phyloP scores from a whole-genome alignment of 2,888 invertebrate species.

The Dinocampus coccinellae region DNA sequence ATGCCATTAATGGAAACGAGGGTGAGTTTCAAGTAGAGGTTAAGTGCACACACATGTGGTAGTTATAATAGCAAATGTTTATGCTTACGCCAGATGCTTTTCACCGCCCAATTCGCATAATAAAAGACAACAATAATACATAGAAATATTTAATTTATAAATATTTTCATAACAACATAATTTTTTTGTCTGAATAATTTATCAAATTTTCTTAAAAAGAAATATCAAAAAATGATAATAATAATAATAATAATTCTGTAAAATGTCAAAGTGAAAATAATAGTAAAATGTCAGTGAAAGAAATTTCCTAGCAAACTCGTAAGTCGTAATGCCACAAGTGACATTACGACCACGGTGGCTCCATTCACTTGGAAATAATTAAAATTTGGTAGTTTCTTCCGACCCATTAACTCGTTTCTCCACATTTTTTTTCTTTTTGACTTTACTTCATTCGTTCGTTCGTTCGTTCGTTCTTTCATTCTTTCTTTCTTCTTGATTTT shows the following conservation, averaged over 20 bases:
- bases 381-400: conserved; percentile 47
- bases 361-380: conserved; percentile 43
- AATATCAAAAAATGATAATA: background rate
- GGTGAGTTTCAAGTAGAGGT: background rate
- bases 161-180: background rate
- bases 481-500: background rate
- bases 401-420: conserved; percentile 40
- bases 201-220: background rate
- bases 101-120: conserved; percentile 25
- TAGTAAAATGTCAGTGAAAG: background rate
- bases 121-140: conserved; percentile 2
- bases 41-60: conserved; percentile 11
- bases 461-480: no score
- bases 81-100: conserved; percentile 24
- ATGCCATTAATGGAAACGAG: background rate
- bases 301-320: conserved; percentile 15
- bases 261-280: background rate
- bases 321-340: conserved; percentile 15
- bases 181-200: background rate
- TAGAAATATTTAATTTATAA: background rate
- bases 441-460: no score
- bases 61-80: conserved; percentile 10
- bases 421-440: background rate
- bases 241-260: background rate
- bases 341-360: conserved; percentile 19